Evolutionary conservation across 2,888 invertebrate genomes (phyloP), one percentile per base, ranked within the genome.

Genomic region (Limnephilus lunatus): DNA sequence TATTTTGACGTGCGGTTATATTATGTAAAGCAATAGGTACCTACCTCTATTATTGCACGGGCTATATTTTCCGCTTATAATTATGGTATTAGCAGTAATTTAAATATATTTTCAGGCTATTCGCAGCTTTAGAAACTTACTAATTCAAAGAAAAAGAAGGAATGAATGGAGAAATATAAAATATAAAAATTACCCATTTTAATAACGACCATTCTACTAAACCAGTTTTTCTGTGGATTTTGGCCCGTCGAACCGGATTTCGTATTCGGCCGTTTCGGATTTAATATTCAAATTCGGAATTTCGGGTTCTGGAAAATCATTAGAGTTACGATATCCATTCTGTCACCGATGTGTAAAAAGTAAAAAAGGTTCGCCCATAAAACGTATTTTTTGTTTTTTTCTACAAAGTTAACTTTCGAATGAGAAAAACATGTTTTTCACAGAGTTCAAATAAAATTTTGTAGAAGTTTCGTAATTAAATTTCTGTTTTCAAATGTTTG

Each of bases 201-300:
- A 25, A 68, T n/a, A 68, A 25, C 5, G 25, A 25, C 25, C n/a
- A n/a, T 68, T n/a, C 68, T 68, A 68, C 44, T 44, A 68, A 7
- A 25, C 68, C 19, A 19, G 68, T 68, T 19, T 68, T 15, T 68
- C 68, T 68, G 19, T 68, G 68, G 53, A 7, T 30, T 35, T 85
- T n/a, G 85, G 85, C 48, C 85, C 85, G 19, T 85, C n/a, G 85
- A 86, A 30, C 30, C 12, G 86, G 86, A 86, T 86, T 85, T 53
- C 32, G 32, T 19, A 44, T 85, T 85, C 39, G 32, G 14, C 35
- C 35, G 3, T 83, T 83, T 53, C 19, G 53, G 53, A 53, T 53
- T 68, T n/a, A 68, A 68, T 68, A 68, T 83, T 35, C 35, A 83
- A 83, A 32, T 83, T 31, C 9, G 83, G 83, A 35, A 83, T 32